A percentile compares a stretch with the other conserved stretches of the same genome.
phyloP scores from a whole-genome alignment of 2,113 vertebrate genomes.

The Ailurus styani region DNA sequence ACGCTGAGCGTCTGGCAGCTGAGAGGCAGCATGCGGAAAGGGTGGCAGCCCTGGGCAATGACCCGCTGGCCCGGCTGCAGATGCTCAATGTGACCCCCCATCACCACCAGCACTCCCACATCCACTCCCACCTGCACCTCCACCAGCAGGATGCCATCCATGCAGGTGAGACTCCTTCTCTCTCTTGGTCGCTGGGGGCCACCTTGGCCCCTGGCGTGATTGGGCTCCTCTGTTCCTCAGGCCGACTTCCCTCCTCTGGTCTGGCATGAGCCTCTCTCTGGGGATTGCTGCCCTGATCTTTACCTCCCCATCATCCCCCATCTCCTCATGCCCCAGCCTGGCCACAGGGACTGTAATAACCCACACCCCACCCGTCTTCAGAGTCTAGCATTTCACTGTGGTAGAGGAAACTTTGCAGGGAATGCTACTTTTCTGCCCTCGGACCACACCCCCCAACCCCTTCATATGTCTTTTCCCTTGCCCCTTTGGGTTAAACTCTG shows the following conservation, averaged over 20 bases:
- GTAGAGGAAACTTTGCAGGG: neutral
- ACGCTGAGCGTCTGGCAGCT: conserved; percentile 81
- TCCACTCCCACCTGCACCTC: conserved; percentile 98
- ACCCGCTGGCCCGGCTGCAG: conserved; percentile 94
- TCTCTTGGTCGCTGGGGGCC: neutral
- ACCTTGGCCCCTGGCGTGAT: too few relatives aligned
- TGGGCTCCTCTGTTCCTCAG: neutral
- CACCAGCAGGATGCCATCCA: conserved; percentile 98
- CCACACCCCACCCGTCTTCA: neutral
- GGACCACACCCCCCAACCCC: neutral
- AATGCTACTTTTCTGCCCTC: neutral
- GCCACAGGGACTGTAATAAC: neutral
- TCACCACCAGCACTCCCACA: conserved; percentile 99
- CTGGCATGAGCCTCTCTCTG: neutral
- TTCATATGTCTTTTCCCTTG: neutral
- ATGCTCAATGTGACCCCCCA: conserved; percentile 99
- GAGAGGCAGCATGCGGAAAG: conserved; percentile 87
- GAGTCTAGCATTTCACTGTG: neutral
- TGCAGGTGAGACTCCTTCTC: conserved; percentile 81
- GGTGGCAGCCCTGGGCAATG: conserved; percentile 88
- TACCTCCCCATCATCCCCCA: neutral
- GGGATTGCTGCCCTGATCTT: neutral
- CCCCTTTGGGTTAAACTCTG: neutral
- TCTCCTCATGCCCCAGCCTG: neutral
- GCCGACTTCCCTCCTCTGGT: neutral